phyloP scores from a whole-genome alignment of 1,140 invertebrate genomes.

The Aradophagus sp. region DNA sequence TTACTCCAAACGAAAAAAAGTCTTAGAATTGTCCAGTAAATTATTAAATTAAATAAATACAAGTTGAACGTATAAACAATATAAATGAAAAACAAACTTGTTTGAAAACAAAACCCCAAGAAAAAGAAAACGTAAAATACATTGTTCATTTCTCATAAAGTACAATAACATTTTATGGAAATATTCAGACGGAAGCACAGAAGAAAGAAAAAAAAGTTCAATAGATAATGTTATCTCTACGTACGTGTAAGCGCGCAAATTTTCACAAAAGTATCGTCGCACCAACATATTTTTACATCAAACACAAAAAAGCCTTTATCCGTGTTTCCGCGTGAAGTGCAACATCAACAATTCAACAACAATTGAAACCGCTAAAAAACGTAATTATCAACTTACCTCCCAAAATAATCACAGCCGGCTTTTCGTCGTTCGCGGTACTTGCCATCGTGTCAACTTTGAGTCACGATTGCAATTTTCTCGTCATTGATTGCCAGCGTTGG shows the following conservation, averaged over 20 bases:
- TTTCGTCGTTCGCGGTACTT: conserved; percentile 54
- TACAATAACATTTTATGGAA: conserved; percentile 15
- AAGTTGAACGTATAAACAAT: no score
- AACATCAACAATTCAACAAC: conserved; percentile 7
- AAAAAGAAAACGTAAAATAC: not conserved
- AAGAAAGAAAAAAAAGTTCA: conserved; percentile 12
- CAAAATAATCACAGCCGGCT: conserved; percentile 68
- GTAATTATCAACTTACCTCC: conserved; percentile 63
- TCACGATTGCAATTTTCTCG: conserved; percentile 12
- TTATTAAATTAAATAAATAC: no score
- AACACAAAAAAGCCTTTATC: no score
- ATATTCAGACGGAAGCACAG: conserved; percentile 21
- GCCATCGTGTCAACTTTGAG: conserved; percentile 24
- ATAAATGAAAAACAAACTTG: no score
- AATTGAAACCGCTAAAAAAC: conserved; percentile 7
- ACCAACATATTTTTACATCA: not conserved
- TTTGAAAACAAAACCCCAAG: conserved; percentile 27
- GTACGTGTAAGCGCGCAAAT: not conserved
- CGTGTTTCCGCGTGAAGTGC: no score
- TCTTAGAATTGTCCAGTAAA: no score
- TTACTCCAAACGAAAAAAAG: no score
- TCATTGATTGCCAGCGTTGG: conserved; percentile 10
- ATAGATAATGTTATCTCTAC: conserved; percentile 28
- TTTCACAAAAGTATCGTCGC: conserved; percentile 15
- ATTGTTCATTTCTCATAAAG: conserved; percentile 19